Base-by-base conservation (phyloP, 1,140 invertebrate genomes). In the Atta texana region DNA sequence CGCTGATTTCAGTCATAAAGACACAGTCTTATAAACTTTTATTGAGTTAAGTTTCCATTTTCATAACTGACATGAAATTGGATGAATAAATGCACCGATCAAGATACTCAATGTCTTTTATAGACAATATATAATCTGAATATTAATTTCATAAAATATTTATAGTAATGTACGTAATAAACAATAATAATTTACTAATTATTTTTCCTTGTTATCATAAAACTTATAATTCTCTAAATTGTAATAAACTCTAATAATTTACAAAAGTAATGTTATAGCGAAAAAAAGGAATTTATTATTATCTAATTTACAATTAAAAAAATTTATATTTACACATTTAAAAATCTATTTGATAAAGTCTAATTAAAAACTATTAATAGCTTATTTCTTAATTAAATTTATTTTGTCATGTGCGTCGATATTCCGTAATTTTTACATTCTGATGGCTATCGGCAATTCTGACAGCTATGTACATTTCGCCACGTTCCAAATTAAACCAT, bases 1-100 rank as follows among this genome's bases (percentile, higher is more conserved):
- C 61, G 10, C 51, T 66, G 77, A 87, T 82, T 87, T 87, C 31
- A 69, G 5, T 10, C 24, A 64, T 87, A 85, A 85, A 69, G 18
- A 12, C 28, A 63, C n/a, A 66, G 59, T 31, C 18, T 71, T 69
- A 5, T 61, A 69, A 69, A 51, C 31, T 82, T 69, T 80, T 75
- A 89, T 86, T 31, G 34, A 44, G 5, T 34, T 49, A 75, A 68
- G 31, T 86, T 86, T 57, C 16, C 14, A 74, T 31, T 28, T 72
- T 76, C n/a, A 44, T 53, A 59, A 1, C n/a, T 16, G 51, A 16
- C 28, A 74, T 24, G 3, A 84, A 78, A 53, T 34, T 63, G 14
- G 16, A 34, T 57, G 10, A 78, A 66, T 31, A 66, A 78, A 78
- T 31, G 7, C 24, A 4, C 1, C 18, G 0, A 8, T 5, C 18